Conservation (phyloP, 2,888 invertebrate species). For the Scelioninae gen. 2 region DNA sequence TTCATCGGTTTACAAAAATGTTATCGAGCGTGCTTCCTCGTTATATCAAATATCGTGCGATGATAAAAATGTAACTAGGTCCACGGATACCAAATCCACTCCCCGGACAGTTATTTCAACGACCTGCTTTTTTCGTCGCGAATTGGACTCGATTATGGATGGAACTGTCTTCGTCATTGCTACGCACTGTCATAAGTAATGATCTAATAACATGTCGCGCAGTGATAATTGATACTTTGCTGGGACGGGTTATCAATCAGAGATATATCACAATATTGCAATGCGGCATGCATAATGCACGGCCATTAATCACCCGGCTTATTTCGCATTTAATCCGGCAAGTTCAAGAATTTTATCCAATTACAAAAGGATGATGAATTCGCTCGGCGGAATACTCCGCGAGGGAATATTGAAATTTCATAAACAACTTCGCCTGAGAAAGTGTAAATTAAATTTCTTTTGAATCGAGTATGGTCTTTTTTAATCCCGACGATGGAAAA, state of each 20-base stretch:
- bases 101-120: too few species aligned
- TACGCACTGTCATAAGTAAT: constrained; percentile 44
- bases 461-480: too few species aligned
- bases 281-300: constrained; percentile 36
- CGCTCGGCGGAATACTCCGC: neutral
- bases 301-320: constrained; percentile 41
- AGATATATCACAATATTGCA: constrained; percentile 36
- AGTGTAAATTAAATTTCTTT: too few species aligned
- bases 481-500: too few species aligned
- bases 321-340: constrained; percentile 11
- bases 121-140: too few species aligned
- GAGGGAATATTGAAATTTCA: neutral
- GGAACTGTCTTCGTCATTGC: constrained; percentile 40
- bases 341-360: constrained; percentile 12
- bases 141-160: constrained; percentile 31
- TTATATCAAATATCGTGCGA: too few species aligned
- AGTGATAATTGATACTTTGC: constrained; percentile 53
- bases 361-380: constrained; percentile 13
- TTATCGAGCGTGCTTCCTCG: too few species aligned
- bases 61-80: too few species aligned
- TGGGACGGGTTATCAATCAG: constrained; percentile 54
- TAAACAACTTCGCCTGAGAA: neutral
- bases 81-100: too few species aligned
- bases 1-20: too few species aligned
- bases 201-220: constrained; percentile 52